Percentiles rank a stretch among this genome's conserved stretches.
Evolutionary conservation across 2,888 invertebrate species (phyloP).

Genomic region (Agrochola litura): DNA sequence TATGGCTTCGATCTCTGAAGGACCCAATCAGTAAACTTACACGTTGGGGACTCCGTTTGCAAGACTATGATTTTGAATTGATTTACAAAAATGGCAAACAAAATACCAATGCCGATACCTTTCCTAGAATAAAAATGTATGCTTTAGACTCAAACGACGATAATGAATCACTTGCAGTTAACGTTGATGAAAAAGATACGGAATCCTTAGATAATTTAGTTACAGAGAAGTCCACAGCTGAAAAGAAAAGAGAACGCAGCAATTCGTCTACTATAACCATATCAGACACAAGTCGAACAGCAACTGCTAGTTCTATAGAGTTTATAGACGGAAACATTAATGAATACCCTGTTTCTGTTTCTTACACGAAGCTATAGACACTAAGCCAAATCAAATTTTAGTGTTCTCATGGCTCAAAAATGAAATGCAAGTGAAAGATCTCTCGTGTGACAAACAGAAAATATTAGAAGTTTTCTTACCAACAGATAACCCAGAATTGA

Average conservation of each 20-base stretch:
- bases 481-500: neutral
- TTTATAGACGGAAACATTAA: neutral
- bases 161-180: neutral
- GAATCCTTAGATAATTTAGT: neutral
- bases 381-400: neutral
- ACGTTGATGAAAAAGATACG: neutral
- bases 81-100: conserved; percentile 1
- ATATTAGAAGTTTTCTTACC: conserved; percentile 1
- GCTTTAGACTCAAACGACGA: neutral
- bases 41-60: no score
- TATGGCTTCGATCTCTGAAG: neutral
- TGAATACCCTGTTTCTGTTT: neutral
- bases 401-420: conserved; percentile 1
- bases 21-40: no score
- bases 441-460: neutral
- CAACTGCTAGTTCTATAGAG: neutral
- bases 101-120: neutral
- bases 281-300: neutral
- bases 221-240: neutral
- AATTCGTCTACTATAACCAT: neutral
- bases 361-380: neutral
- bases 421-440: neutral
- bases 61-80: no score
- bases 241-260: neutral
- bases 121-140: neutral